Conservation (phyloP, 2,113 vertebrate species). For the Mesembrinibis cayennensis region DNA sequence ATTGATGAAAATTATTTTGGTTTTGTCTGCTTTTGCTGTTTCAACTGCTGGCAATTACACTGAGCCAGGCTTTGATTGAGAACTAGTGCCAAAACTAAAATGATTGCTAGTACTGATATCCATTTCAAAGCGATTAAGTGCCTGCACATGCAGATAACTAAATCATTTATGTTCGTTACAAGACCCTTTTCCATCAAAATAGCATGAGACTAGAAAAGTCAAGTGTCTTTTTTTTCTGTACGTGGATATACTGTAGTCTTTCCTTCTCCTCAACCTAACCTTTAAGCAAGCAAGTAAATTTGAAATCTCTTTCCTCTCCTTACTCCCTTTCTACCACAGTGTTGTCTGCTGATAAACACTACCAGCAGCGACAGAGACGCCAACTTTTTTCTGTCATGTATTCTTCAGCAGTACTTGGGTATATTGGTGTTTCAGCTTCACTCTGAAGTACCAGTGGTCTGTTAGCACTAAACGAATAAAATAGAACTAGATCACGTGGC, state of each 20-base stretch:
- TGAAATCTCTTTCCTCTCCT: background rate
- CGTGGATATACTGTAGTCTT: background rate
- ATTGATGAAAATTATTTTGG: background rate
- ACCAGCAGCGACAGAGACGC: background rate
- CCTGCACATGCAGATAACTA: background rate
- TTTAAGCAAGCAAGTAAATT: background rate
- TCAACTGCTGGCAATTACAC: background rate
- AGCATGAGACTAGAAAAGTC: background rate
- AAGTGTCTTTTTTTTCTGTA: background rate
- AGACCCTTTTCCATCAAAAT: background rate
- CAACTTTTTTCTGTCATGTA: background rate
- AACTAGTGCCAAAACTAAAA: slow-evolving; percentile 17
- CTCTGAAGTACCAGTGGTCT: background rate
- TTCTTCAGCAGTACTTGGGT: background rate
- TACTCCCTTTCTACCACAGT: background rate
- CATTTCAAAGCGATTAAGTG: background rate
- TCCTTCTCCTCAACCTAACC: background rate
- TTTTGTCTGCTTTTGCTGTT: slow-evolving; percentile 6
- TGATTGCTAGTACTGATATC: background rate
- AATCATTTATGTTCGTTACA: background rate
- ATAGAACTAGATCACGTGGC: background rate
- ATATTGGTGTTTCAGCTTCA: background rate
- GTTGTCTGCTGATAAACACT: background rate
- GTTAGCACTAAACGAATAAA: background rate
- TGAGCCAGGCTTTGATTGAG: background rate